Evolutionary conservation across 2,113 vertebrate genomes (phyloP).

Genomic region (Hemiprocne comata): DNA sequence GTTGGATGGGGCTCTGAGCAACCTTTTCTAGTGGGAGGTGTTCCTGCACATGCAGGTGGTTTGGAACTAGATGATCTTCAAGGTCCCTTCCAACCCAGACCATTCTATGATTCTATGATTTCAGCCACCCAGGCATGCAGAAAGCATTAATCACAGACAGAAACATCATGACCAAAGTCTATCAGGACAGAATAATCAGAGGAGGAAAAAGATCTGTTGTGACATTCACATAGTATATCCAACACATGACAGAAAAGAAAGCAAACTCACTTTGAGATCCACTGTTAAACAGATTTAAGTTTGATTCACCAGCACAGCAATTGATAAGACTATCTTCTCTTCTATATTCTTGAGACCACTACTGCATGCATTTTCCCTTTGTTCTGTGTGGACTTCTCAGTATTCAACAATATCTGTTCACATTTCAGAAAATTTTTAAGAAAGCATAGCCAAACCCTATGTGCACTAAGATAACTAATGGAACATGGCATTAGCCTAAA

Average conservation of each 20-base stretch:
- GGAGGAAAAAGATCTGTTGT: not conserved
- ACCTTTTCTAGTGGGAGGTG: too few relatives aligned
- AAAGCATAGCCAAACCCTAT: not conserved
- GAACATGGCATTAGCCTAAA: not conserved
- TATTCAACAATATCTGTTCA: not conserved
- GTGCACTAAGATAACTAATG: not conserved
- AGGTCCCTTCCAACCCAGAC: too few relatives aligned
- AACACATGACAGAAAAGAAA: not conserved
- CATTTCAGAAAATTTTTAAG: constrained; percentile 37
- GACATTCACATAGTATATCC: not conserved
- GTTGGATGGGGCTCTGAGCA: too few relatives aligned
- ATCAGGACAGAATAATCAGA: not conserved
- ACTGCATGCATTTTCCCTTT: not conserved
- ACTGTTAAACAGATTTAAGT: not conserved
- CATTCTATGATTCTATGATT: not conserved
- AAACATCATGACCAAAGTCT: not conserved
- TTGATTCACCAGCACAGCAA: not conserved
- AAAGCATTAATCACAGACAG: not conserved
- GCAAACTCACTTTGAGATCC: not conserved
- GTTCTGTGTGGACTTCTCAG: not conserved
- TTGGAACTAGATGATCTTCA: too few relatives aligned
- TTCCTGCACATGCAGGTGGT: too few relatives aligned
- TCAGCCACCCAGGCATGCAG: not conserved
- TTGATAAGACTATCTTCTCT: not conserved
- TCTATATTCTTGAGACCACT: not conserved